Evolutionary conservation across 2,113 vertebrate genomes (phyloP).

Genomic region (Natator depressus): DNA sequence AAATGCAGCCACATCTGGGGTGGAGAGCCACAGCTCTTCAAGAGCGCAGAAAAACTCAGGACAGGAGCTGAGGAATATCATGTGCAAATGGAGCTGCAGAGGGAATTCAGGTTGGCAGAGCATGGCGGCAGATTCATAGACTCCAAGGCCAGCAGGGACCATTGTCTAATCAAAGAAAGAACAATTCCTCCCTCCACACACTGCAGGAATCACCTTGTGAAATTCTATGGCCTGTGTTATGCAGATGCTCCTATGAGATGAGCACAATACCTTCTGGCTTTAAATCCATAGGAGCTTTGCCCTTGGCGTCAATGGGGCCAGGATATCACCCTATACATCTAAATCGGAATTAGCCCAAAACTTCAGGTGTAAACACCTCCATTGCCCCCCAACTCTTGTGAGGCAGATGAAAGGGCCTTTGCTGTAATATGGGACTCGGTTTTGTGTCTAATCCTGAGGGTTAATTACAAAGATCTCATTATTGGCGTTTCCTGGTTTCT

Average conservation of each 20-base stretch:
- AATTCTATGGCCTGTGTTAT: not conserved
- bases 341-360: not conserved
- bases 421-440: fast-evolving
- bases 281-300: not conserved
- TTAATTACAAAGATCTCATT: not conserved
- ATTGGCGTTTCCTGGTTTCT: not conserved
- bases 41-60: not conserved
- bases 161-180: not conserved
- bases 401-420: fast-evolving
- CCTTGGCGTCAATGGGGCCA: not conserved
- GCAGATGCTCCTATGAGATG: not conserved
- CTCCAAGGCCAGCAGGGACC: too few relatives aligned
- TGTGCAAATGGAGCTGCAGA: not conserved
- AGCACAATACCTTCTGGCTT: too few relatives aligned
- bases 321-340: not conserved
- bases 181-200: not conserved
- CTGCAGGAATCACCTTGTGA: not conserved
- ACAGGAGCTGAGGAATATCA: not conserved
- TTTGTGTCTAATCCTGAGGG: not conserved
- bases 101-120: not conserved
- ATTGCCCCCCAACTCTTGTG: not conserved
- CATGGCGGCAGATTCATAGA: not conserved
- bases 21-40: not conserved
- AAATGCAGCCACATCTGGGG: not conserved
- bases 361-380: not conserved